Conservation (phyloP, 2,888 invertebrate genomes). For the Ashinkailepas kermadecensis region DNA sequence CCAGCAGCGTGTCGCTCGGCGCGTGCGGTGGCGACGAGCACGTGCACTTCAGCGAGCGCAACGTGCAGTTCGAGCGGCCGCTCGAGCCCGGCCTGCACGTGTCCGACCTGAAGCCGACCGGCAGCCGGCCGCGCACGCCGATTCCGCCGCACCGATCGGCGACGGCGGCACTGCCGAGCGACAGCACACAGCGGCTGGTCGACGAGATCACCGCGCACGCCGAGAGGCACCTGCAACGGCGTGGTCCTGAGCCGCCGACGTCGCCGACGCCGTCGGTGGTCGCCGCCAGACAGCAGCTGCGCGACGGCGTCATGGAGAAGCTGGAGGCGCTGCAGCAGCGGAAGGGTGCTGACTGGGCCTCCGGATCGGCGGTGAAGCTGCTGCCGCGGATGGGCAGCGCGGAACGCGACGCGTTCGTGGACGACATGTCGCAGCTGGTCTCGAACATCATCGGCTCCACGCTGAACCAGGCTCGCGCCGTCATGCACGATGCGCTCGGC, state of each 20-base stretch:
- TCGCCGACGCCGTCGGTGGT: neutral
- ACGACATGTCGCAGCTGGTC: neutral
- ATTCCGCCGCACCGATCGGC: neutral
- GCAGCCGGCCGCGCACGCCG: neutral
- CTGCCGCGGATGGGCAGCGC: neutral
- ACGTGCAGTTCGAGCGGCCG: neutral
- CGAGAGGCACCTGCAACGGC: neutral
- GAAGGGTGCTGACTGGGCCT: neutral
- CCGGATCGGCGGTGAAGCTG: neutral
- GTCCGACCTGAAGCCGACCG: neutral
- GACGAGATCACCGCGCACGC: neutral
- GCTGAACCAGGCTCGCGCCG: neutral
- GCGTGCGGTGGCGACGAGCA: neutral
- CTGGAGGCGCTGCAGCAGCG: neutral
- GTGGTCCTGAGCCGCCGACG: too few species aligned
- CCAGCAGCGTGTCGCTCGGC: neutral
- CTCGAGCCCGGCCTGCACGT: neutral
- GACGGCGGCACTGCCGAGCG: too few species aligned
- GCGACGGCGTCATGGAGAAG: neutral
- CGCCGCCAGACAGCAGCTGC: neutral
- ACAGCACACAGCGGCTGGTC: neutral
- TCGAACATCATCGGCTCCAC: neutral
- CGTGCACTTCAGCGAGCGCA: conserved; percentile 8
- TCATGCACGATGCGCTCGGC: neutral
- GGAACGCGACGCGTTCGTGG: neutral